These are phyloP conservation scores for Atopsyche davidsoni DNA, from an alignment of 1,140 invertebrate genomes.

Conservation along the genomic window DNA sequence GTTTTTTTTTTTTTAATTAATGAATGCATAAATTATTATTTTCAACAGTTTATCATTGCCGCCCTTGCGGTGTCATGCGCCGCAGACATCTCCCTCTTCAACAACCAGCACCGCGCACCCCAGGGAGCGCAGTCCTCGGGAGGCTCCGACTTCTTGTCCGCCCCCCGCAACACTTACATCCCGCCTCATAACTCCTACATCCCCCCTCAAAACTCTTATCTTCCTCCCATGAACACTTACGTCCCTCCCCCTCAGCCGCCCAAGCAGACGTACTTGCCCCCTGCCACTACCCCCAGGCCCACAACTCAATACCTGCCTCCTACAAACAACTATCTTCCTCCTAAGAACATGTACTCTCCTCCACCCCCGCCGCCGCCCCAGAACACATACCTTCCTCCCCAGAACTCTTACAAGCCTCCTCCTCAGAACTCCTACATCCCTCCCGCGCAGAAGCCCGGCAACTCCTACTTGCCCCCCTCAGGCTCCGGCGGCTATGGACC, in stretches of 20 bases:
- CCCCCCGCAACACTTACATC: slow-evolving; percentile 18
- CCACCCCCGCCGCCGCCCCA: slow-evolving; percentile 31
- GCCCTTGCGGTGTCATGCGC: slow-evolving; percentile 18
- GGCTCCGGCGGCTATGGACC: slow-evolving; percentile 21
- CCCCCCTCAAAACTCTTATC: slow-evolving; percentile 23
- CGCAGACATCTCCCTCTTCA: slow-evolving; percentile 22
- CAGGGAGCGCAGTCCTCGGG: slow-evolving; percentile 20
- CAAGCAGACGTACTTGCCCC: slow-evolving; percentile 31
- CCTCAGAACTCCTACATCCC: slow-evolving; percentile 1
- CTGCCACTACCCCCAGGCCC: slow-evolving; percentile 12
- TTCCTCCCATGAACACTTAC: slow-evolving; percentile 28
- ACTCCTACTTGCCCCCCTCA: slow-evolving; percentile 16
- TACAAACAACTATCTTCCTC: slow-evolving; percentile 31
- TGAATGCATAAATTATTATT: too few species aligned
- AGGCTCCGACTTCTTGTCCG: slow-evolving; percentile 25
- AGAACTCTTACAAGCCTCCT: slow-evolving; percentile 24
- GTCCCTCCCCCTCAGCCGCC: slow-evolving; percentile 20
- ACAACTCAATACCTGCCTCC: slow-evolving; percentile 23
- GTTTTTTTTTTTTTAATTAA: too few species aligned
- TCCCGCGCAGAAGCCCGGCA: slow-evolving; percentile 11
- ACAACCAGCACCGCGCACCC: slow-evolving; percentile 21
- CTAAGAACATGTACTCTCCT: slow-evolving; percentile 29
- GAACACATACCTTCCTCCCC: slow-evolving; percentile 30
- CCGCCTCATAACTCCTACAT: slow-evolving; percentile 27
- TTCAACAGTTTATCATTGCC: slow-evolving; percentile 22